phyloP scores from a whole-genome alignment of 1,140 invertebrate genomes.

The Argopecten irradians region DNA sequence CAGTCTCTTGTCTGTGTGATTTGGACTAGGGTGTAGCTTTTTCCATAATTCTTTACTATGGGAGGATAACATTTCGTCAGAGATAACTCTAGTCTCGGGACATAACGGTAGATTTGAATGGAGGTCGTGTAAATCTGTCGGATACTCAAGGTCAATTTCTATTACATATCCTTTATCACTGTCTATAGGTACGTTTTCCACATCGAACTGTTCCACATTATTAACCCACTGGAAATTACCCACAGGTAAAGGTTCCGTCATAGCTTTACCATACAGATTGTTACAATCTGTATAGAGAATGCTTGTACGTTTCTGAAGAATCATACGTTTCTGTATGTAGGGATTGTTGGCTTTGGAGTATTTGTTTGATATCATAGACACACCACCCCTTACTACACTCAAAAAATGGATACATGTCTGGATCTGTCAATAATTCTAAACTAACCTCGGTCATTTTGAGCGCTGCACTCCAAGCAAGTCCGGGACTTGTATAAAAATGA shows the following conservation, averaged over 20 bases:
- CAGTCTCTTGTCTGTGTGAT: neutral
- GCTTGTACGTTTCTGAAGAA: conserved; percentile 27
- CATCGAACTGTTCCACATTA: conserved; percentile 67
- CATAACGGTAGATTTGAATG: conserved; percentile 80
- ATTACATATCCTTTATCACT: conserved; percentile 78
- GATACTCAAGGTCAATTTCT: conserved; percentile 76
- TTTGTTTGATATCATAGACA: conserved; percentile 48
- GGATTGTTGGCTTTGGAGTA: too few species aligned
- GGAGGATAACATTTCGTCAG: conserved; percentile 41
- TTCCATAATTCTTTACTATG: conserved; percentile 47
- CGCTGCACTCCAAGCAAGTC: too few species aligned
- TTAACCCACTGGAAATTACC: too few species aligned
- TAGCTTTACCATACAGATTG: too few species aligned
- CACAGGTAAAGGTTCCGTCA: too few species aligned
- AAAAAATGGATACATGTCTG: neutral
- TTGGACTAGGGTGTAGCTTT: conserved; percentile 34
- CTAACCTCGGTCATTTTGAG: neutral
- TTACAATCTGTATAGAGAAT: too few species aligned
- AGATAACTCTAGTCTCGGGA: too few species aligned
- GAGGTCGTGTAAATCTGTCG: conserved; percentile 76
- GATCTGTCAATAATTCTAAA: neutral
- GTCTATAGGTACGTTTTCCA: conserved; percentile 67
- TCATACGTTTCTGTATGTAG: conserved; percentile 46
- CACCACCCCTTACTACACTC: conserved; percentile 26
- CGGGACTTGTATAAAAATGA: too few species aligned